These are phyloP conservation scores for Zingel zingel DNA, from an alignment of 2,113 vertebrate species.

Conservation along the genomic window DNA sequence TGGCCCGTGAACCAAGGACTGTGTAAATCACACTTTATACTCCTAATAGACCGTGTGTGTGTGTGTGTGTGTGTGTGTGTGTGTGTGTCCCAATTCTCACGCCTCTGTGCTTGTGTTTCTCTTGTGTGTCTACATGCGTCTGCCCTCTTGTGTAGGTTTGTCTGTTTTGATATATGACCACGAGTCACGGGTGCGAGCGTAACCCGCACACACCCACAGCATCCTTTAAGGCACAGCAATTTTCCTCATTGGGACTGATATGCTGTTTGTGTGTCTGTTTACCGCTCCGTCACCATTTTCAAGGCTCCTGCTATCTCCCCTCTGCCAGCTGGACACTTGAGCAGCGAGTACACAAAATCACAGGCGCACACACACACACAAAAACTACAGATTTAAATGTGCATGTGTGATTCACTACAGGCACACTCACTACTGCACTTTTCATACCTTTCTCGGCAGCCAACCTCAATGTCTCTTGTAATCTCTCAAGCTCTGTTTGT, in stretches of 20 bases:
- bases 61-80: constrained; percentile 3
- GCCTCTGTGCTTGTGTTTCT: constrained; percentile 19
- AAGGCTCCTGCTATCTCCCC: constrained; percentile 76
- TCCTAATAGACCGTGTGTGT: constrained; percentile 13
- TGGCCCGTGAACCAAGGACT: constrained; percentile 51
- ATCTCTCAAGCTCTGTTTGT: constrained; percentile 69
- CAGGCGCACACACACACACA: constrained; percentile 17
- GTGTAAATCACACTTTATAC: constrained; percentile 27
- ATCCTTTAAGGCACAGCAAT: constrained; percentile 59
- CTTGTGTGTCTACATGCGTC: constrained; percentile 21
- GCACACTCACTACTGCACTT: background rate
- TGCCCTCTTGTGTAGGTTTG: constrained; percentile 43
- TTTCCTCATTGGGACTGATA: constrained; percentile 75
- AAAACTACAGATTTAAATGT: constrained; percentile 46
- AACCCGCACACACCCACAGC: constrained; percentile 5
- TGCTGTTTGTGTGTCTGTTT: constrained; percentile 73
- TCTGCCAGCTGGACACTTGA: constrained; percentile 80
- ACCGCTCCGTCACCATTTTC: constrained; percentile 71
- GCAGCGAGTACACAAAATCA: constrained; percentile 49
- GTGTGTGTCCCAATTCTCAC: constrained; percentile 42
- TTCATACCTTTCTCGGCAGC: constrained; percentile 42
- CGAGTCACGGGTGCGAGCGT: constrained; percentile 11
- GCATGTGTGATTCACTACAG: constrained; percentile 20
- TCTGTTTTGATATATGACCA: constrained; percentile 65
- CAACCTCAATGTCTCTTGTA: constrained; percentile 54